These are phyloP conservation scores for Bergia puertoricense DNA, from an alignment of 92 coral and sea anemone genomes.

Conservation along the genomic window DNA sequence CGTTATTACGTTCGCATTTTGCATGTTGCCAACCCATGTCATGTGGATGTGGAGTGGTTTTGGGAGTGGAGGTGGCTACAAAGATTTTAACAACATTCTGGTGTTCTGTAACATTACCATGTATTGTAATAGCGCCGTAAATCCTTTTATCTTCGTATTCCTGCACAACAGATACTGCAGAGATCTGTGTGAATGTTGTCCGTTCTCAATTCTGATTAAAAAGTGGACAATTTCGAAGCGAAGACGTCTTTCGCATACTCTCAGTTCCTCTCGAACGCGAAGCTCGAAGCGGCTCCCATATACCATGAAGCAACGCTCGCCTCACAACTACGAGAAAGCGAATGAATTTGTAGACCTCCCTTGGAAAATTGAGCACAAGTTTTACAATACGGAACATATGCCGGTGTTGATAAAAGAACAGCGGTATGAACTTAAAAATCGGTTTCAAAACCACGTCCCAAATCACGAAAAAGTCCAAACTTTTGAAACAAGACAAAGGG, in stretches of 20 bases:
- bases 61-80: conserved; percentile 58
- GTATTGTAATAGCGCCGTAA: conserved; percentile 76
- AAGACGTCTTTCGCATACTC: conserved; percentile 23
- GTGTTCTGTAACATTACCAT: conserved; percentile 75
- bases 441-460: neutral
- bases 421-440: neutral
- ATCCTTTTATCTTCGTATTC: conserved; percentile 84
- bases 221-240: neutral
- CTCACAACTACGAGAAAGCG: conserved; percentile 16
- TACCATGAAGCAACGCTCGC: conserved; percentile 38
- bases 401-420: neutral
- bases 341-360: neutral
- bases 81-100: conserved; percentile 52
- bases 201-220: conserved; percentile 20
- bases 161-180: conserved; percentile 78
- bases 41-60: conserved; percentile 90
- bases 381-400: neutral
- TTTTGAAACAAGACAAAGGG: conserved; percentile 52
- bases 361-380: neutral
- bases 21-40: conserved; percentile 80
- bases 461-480: conserved; percentile 5
- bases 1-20: conserved; percentile 71
- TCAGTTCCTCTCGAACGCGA: conserved; percentile 25
- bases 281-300: conserved; percentile 29
- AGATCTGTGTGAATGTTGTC: conserved; percentile 50